Base-by-base conservation (phyloP, 2,797 vertebrate genomes). In the Arrhamphus sclerolepis region DNA sequence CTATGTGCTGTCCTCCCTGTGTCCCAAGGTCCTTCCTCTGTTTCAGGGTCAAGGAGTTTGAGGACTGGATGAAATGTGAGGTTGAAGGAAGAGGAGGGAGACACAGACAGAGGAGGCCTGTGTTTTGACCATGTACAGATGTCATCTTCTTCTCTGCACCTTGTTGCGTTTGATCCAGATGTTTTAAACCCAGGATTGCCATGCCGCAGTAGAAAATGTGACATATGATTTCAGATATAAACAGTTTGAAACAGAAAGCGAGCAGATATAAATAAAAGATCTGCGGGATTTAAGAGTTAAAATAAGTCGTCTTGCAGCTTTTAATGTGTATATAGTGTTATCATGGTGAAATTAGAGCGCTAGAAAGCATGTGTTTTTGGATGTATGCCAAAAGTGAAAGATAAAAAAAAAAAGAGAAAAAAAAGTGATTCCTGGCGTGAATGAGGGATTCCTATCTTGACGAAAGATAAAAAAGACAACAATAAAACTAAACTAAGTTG, bases 1-100 rank as follows among this genome's bases (percentile, higher is more conserved):
- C 56, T 0, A 0, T 18, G 9, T 5, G 46, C 46, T 5, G 1
- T 65, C 51, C 20, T 53, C 19, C 41, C 9, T 47, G 43, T 51
- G 10, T 60, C 4, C 26, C 0, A 31, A 44, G 18, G 19, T 70
- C 56, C 68, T 26, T 28, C 61, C 50, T 76, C 54, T 20, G 50
- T 31, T 71, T 66, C 67, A 34, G 59, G 66, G 55, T 78, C 75
- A 65, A 63, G 34, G 56, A 61, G 40, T 42, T 5, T n/a, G 41
- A 61, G 39, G 52, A 62, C 39, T 19, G 46, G 20, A 43, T 43
- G 46, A 65, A 38, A 65, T 11, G 8, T 39, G 4, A 18, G 41
- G 29, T 22, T 11, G 17, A 20, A 42, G 47, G 19, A 31, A 31
- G 47, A 18, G 13, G 22, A 29, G 4, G 34, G 34, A 17, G 24